Percentiles rank a stretch among this genome's conserved stretches.
These are phyloP conservation scores for Spinibarbus caldwelli DNA, from an alignment of 2,797 vertebrate species.

Conservation along the genomic window DNA sequence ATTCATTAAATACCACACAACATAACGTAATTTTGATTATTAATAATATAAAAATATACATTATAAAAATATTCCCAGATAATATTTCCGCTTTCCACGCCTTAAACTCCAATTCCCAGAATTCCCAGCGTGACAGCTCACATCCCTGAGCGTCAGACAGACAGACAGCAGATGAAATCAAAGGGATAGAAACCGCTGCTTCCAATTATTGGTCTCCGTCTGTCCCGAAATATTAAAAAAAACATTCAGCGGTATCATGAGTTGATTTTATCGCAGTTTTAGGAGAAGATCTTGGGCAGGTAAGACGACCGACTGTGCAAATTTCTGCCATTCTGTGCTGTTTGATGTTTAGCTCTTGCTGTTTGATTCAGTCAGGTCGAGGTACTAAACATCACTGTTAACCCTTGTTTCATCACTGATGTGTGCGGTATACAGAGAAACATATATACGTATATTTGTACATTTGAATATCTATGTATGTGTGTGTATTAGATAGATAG, in stretches of 20 bases:
- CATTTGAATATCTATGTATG: background rate
- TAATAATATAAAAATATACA: background rate
- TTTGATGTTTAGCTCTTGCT: slow-evolving; percentile 18
- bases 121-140: slow-evolving; percentile 33
- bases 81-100: background rate
- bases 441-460: background rate
- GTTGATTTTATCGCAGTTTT: slow-evolving; percentile 39
- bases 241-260: slow-evolving; percentile 39
- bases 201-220: background rate
- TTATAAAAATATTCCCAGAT: background rate
- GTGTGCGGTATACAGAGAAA: background rate
- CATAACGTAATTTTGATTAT: background rate
- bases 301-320: slow-evolving; percentile 18
- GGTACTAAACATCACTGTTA: background rate
- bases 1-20: background rate
- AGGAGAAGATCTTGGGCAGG: slow-evolving; percentile 41
- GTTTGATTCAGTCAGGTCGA: background rate
- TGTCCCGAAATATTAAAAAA: background rate
- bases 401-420: background rate
- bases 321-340: background rate
- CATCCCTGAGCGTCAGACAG: background rate
- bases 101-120: slow-evolving; percentile 57
- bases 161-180: slow-evolving; percentile 8
- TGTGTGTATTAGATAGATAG: background rate
- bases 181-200: slow-evolving; percentile 17